Base-by-base conservation (phyloP, 2,888 invertebrate genomes). In the Scaptomyza tumidula region DNA sequence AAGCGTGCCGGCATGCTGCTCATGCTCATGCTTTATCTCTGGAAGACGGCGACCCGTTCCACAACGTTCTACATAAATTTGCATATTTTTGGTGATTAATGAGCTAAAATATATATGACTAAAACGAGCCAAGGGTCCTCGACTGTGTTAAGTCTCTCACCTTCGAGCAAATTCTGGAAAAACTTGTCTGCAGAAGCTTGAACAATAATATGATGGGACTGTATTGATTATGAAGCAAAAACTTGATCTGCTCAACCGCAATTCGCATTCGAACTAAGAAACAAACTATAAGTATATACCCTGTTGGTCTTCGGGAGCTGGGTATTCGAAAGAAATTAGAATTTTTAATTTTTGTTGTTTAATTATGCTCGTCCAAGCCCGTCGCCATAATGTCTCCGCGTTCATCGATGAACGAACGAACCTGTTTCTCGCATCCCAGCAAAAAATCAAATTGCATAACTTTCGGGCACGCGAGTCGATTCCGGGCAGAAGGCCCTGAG, bases 361-460 rank as follows among this genome's bases (percentile, higher is more conserved):
- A 29, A 50, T 49, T 54, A 7, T 29, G 46, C 14, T 45, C 24
- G 39, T 44, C 46, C 35, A 50, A 49, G 39, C 29, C n/a, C 14
- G 81, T 63, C 83, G 88, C 83, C 83, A 80, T 43, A 53, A 69
- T 72, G 83, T 83, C 83, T 83, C 74, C 53, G 49, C 45, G 39
- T 13, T 39, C 6, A 10, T 10, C 37, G 43, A 11, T 7, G 33
- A 61, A 9, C 10, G 33, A 61, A 9, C 10, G 49, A 78, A 78
- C 79, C 71, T 55, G 75, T 69, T 78, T 50, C 9, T 39, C 19
- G 3, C 9, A 52, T 29, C 9, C 31, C 7, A 14, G 49, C n/a
- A 24, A 45, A 57, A 49, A 75, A 71, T 64, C 50, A 45, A 58
- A 56, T 79, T 82, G 80, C 80, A 87, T 87, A 86, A 82, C 60